Evolutionary conservation across 23 tunicate species (phyloP).

Genomic region (Halocynthia aurantium): DNA sequence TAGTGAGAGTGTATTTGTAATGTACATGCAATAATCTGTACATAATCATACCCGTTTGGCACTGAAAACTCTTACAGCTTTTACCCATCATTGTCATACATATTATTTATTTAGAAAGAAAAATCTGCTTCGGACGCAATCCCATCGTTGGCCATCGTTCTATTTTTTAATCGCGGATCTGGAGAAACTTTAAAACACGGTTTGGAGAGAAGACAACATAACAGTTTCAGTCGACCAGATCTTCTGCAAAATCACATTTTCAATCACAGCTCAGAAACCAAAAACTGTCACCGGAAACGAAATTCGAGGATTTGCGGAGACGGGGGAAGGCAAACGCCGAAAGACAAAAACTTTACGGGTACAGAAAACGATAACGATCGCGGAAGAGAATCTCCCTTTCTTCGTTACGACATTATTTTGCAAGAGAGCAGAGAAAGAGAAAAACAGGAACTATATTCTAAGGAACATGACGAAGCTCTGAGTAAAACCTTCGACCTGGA

Average conservation of each 20-base stretch:
- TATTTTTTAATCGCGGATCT: constrained; percentile 6
- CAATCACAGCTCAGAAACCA: constrained; percentile 1
- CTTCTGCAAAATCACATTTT: constrained; percentile 21
- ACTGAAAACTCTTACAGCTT: no score
- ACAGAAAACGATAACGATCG: neutral
- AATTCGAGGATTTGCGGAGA: no score
- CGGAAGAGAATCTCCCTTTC: constrained; percentile 8
- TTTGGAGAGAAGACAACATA: constrained; percentile 6
- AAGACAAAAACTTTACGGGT: neutral
- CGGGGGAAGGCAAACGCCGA: neutral
- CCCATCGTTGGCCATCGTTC: constrained; percentile 14
- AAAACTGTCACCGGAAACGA: no score
- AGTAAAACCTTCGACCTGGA: constrained; percentile 12
- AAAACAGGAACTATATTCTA: neutral
- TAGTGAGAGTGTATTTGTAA: no score
- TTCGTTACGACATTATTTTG: constrained; percentile 10
- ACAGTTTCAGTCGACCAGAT: constrained; percentile 22
- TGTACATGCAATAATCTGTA: no score
- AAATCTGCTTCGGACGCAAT: neutral
- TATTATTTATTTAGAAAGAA: neutral
- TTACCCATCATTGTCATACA: neutral
- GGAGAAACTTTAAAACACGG: neutral
- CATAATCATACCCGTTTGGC: no score
- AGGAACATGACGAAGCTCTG: constrained; percentile 9
- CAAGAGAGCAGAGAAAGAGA: constrained; percentile 12